phyloP scores from a whole-genome alignment of 2,113 vertebrate species.

The Empidonax traillii region DNA sequence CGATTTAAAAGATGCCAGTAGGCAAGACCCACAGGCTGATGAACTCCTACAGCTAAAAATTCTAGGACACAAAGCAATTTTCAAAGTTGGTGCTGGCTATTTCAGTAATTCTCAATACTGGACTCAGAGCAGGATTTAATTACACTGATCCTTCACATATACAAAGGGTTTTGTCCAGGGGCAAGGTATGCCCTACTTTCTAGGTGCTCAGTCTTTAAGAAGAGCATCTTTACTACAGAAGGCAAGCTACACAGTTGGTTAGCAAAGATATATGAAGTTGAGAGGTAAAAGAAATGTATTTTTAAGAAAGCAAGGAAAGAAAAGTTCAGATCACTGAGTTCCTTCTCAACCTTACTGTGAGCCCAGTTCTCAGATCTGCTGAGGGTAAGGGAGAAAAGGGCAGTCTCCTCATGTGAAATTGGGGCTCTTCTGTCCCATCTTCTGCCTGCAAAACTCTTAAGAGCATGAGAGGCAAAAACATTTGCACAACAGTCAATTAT shows the following conservation, averaged over 20 bases:
- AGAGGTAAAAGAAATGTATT: not conserved
- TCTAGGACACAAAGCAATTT: not conserved
- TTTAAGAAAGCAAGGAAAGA: not conserved
- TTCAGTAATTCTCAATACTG: not conserved
- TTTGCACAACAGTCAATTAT: not conserved
- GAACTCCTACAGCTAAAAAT: not conserved
- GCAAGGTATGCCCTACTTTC: not conserved
- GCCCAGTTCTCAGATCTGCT: not conserved
- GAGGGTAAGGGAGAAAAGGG: not conserved
- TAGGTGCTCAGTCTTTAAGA: not conserved
- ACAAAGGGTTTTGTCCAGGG: not conserved
- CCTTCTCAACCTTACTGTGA: not conserved
- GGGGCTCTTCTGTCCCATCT: not conserved
- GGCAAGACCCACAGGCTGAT: not conserved
- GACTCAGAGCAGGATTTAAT: rapidly evolving
- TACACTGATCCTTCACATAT: not conserved
- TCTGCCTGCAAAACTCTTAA: not conserved
- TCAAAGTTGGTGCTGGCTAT: not conserved
- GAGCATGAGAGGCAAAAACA: not conserved
- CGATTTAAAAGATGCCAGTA: not conserved
- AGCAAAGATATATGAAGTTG: not conserved
- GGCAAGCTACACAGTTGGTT: not conserved
- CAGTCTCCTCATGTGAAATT: not conserved
- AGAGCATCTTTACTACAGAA: not conserved
- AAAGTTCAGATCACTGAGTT: not conserved